Base-by-base conservation (phyloP, 92 coral and sea anemone species). In the Chrysogorgia sp. region DNA sequence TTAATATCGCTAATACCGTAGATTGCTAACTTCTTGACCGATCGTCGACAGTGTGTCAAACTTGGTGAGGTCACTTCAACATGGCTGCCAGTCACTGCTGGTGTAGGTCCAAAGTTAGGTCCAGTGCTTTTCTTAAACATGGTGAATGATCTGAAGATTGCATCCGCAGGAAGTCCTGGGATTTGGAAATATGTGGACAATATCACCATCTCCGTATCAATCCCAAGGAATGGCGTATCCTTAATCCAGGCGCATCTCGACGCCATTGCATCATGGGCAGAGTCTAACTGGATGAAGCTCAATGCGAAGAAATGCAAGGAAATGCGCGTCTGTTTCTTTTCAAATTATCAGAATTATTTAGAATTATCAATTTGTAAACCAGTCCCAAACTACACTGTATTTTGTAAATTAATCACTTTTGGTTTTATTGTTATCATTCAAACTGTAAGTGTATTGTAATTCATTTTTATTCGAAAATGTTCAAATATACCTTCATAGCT, bases 231-330 rank as follows among this genome's bases (percentile, higher is more conserved):
- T 40, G 40, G 49, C 14, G 23, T 4, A 34, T 80, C 66, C 1
- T 50, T 40, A 10, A 64, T 64, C 41, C 77, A 80, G 28, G 9
- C 85, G 53, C 71, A 45, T 43, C 79, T 80, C 12, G 48, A 50
- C 40, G 29, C 43, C 45, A 41, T 64, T 15, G 69, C 4, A 32
- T 34, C 85, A 8, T 80, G 72, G 82, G 48, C 69, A 26, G 48
- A 82, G 34, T 62, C 10, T 35, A 84, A 62, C 59, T 71, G 75
- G 59, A 84, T 80, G 88, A 66, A 60, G 53, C 60, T 83, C 8
- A 88, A 88, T 29, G 80, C 86, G 6, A 80, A 80, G 63, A 83
- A 79, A 52, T 78, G 85, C 40, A 79, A 84, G 33, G 88, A 71
- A 78, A 33, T 78, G 47, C 15, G 59, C 40, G 63, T 85, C 1